These are phyloP conservation scores for Paraplagusia blochii DNA, from an alignment of 2,113 vertebrate genomes.

Conservation along the genomic window DNA sequence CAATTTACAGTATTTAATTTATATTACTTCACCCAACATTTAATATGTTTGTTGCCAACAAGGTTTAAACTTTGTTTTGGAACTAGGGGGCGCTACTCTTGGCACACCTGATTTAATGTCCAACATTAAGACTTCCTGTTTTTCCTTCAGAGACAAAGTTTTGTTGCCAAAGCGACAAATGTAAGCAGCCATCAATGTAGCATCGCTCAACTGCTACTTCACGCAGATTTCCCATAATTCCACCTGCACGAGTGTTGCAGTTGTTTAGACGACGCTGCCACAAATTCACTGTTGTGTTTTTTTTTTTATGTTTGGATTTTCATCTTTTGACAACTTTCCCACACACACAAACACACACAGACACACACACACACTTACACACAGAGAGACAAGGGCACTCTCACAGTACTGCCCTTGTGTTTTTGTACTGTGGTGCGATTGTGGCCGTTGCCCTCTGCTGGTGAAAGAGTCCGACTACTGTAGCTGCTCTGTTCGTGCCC, in stretches of 20 bases:
- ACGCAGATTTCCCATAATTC: not conserved
- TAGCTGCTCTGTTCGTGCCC: slow-evolving; percentile 45
- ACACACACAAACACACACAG: not conserved
- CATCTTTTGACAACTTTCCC: not conserved
- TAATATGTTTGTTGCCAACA: no score
- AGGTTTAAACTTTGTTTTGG: no score
- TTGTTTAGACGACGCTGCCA: slow-evolving; percentile 21
- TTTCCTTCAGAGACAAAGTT: no score
- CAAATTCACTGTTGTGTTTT: not conserved
- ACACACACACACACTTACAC: not conserved
- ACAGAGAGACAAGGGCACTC: not conserved
- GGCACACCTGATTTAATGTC: no score
- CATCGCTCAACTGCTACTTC: no score
- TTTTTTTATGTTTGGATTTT: no score
- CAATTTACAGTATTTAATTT: no score
- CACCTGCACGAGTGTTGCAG: not conserved
- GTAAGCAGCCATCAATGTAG: no score
- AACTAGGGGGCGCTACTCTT: no score
- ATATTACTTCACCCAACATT: no score
- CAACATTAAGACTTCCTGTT: no score
- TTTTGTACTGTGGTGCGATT: slow-evolving; percentile 15
- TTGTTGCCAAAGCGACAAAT: no score
- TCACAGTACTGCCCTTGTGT: slow-evolving; percentile 36
- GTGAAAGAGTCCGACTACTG: slow-evolving; percentile 50
- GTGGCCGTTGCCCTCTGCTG: slow-evolving; percentile 16